Base-by-base conservation (phyloP, 2,113 vertebrate species). In the Fregata magnificens region DNA sequence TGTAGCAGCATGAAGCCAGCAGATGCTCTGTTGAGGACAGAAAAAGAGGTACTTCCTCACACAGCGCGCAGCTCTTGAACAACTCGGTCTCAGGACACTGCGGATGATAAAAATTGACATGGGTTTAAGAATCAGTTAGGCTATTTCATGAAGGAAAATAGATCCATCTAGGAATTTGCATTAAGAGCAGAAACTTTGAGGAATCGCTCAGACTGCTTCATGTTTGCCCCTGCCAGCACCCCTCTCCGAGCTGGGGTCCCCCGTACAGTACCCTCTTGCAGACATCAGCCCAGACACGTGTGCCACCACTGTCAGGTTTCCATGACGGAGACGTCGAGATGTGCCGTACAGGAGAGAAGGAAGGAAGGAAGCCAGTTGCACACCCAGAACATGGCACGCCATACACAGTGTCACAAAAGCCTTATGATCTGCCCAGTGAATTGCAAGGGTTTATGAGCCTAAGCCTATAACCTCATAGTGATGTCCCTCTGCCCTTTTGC, bases 281-380 rank as follows among this genome's bases (percentile, higher is more conserved):
- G 71, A 36, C 25, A 49, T 11, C 40, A 62, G 36, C 38, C 62
- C 53, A 52, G 22, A 36, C 45, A 28, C 5, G 3, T 3, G 0
- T 8, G 18, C 7, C 61, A 53, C 20, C 21, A 34, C 40, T 12
- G 3, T 4, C 40, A 26, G 24, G 13, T n/a, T 61, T 29, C 29
- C 25, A 10, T 7, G 24, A 9, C 12, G 2, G 0, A 56, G 42
- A 44, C 12, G 6, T 16, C 1, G 1, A 25, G 28, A n/a, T 15
- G 47, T 10, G 28, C 15, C 19, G 0, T 14, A 5, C 45, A 4
- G 70, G 36, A 40, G 17, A n/a, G 15, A 28, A 16, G 14, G 42
- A 25, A 34, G 36, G 52, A 17, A 36, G 59, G 50, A 14, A 81
- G 13, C 21, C 47, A 32, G 7, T 1, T 45, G 32, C 45, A 61